A percentile compares a stretch with the other conserved stretches of the same genome.
Evolutionary conservation across 1,140 invertebrate species (phyloP).

Genomic region (Drosophila tristis): DNA sequence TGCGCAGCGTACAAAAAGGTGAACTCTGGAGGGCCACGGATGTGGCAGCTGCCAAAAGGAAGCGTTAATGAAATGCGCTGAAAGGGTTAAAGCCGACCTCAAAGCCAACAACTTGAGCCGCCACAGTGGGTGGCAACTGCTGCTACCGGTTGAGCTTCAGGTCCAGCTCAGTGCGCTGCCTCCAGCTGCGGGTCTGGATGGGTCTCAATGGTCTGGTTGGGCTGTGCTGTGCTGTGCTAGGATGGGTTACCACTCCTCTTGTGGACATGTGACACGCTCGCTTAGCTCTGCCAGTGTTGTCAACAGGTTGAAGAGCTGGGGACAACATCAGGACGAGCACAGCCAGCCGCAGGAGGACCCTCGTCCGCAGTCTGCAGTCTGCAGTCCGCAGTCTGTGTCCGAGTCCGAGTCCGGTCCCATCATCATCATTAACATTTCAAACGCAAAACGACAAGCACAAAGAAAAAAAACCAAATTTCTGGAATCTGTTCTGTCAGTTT

Average conservation of each 20-base stretch:
- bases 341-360: neutral
- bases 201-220: too few species aligned
- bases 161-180: neutral
- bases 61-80: constrained; percentile 74
- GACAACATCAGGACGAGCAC: neutral
- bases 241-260: constrained; percentile 7
- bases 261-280: constrained; percentile 63
- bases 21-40: too few species aligned
- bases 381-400: neutral
- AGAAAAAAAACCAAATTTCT: constrained; percentile 6
- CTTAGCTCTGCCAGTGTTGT: constrained; percentile 47
- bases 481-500: constrained; percentile 21
- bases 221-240: too few species aligned
- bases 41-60: constrained; percentile 12
- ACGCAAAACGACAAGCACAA: constrained; percentile 16
- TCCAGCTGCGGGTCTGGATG: too few species aligned
- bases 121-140: neutral
- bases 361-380: constrained; percentile 24
- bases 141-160: neutral
- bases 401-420: constrained; percentile 8
- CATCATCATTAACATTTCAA: constrained; percentile 66
- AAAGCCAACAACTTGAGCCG: constrained; percentile 27
- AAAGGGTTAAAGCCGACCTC: constrained; percentile 68
- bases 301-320: constrained; percentile 59
- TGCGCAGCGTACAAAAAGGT: too few species aligned